Conservation (phyloP, 2,888 invertebrate genomes). For the Dolichopus griseipennis region DNA sequence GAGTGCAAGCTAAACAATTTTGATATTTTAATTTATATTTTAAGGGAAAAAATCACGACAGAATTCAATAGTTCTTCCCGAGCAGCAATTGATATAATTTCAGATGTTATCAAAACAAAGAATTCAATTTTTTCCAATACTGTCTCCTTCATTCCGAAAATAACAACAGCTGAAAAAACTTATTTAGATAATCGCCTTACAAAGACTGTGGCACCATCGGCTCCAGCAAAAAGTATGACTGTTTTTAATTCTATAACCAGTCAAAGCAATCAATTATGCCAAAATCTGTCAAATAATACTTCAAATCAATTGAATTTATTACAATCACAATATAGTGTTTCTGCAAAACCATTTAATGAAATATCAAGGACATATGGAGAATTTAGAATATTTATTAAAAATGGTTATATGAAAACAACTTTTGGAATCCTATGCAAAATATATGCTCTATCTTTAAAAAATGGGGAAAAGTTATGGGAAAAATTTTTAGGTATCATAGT, state of each 20-base stretch:
- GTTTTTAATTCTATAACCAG: slow-evolving; percentile 24
- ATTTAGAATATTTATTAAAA: slow-evolving; percentile 46
- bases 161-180: slow-evolving; percentile 31
- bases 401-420: slow-evolving; percentile 47
- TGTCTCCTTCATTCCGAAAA: slow-evolving; percentile 24
- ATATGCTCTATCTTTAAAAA: slow-evolving; percentile 48
- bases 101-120: slow-evolving; percentile 13
- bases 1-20: not conserved
- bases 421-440: slow-evolving; percentile 53
- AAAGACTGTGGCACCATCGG: slow-evolving; percentile 25
- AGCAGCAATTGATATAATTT: slow-evolving; percentile 14
- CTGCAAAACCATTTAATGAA: slow-evolving; percentile 28
- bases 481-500: slow-evolving; percentile 52
- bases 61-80: slow-evolving; percentile 27
- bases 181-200: slow-evolving; percentile 34
- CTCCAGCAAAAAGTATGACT: slow-evolving; percentile 22
- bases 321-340: slow-evolving; percentile 27
- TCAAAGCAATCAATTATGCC: not conserved
- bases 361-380: slow-evolving; percentile 41
- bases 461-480: slow-evolving; percentile 60
- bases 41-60: slow-evolving; percentile 19
- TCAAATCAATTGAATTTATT: slow-evolving; percentile 23
- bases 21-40: slow-evolving; percentile 9
- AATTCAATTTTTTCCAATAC: slow-evolving; percentile 12
- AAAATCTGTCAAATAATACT: slow-evolving; percentile 15